Conservation (phyloP, 2,888 invertebrate species). For the Watsonalla binaria region DNA sequence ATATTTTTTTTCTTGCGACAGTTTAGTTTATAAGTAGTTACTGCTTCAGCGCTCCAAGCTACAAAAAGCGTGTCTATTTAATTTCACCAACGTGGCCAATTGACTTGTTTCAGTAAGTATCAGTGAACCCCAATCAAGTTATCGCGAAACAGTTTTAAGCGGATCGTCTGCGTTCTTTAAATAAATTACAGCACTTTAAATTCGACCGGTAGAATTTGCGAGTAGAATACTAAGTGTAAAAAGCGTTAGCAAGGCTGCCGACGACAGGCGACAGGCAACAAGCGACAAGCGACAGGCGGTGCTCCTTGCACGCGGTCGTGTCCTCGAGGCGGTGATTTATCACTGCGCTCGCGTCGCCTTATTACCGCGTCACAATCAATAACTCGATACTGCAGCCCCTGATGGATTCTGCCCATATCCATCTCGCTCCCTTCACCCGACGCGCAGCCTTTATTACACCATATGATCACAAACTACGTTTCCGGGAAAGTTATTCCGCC, state of each 20-base stretch:
- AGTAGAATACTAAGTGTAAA: constrained; percentile 6
- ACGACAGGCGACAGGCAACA: constrained; percentile 12
- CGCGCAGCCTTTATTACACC: constrained; percentile 13
- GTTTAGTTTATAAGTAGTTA: background rate
- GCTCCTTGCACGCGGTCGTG: background rate
- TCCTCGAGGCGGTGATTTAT: constrained; percentile 46
- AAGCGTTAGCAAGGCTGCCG: background rate
- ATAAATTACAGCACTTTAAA: constrained; percentile 2
- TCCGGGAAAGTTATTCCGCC: constrained; percentile 10
- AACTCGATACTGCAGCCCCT: constrained; percentile 40
- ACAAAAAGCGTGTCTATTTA: background rate
- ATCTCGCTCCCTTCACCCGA: constrained; percentile 21
- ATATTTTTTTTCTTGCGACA: no score
- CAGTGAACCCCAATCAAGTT: background rate
- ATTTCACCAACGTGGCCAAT: background rate
- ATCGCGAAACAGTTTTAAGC: background rate
- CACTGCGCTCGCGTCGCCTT: constrained; percentile 40
- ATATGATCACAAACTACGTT: constrained; percentile 12
- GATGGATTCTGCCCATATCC: constrained; percentile 50
- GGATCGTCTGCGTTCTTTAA: constrained; percentile 1
- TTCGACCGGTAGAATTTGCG: constrained; percentile 2
- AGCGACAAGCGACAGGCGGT: constrained; percentile 2
- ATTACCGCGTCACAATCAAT: constrained; percentile 70
- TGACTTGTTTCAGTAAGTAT: background rate
- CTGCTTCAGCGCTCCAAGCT: background rate